Base-by-base conservation (phyloP, 2,888 invertebrate genomes). In the Spodoptera picta region DNA sequence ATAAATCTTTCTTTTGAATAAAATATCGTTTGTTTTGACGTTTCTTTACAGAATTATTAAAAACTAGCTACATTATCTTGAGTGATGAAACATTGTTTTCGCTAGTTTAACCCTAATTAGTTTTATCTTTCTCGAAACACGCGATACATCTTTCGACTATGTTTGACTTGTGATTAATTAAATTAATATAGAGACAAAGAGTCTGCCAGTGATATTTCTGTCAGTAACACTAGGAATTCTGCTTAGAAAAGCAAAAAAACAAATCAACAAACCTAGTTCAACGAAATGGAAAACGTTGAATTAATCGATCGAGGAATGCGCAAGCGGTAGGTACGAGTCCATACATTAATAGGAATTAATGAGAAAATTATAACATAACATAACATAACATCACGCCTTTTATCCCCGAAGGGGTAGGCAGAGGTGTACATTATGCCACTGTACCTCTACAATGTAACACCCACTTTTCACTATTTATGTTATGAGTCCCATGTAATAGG, bases 61-160 rank as follows among this genome's bases (percentile, higher is more conserved):
- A 54, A 51, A 50, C 19, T 44, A 59, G 19, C 47, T 48, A 65
- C 58, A 62, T 66, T 75, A 79, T 79, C 79, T 67, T 77, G 79
- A 79, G 70, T 71, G 79, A 79, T 77, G 67, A 50, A 66, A 59
- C 63, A n/a, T 70, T 70, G 67, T 79, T 60, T 61, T 65, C 24
- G 51, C 47, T 73, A 67, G 48, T 67, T 57, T 73, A 75, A 72
- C 78, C 77, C 51, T 77, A 77, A 79, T 79, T 73, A 70, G 55
- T 54, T 50, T 52, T 62, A 72, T 77, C 65, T 50, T 49, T 65
- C 49, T 73, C 42, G 44, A 54, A 66, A 66, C 66, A 51, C 54
- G 54, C 49, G 54, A 66, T 60, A 51, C 36, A 45, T 53, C 54
- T 44, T 45, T 45, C 42, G 48, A 48, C 24, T 61, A 50, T 57